Conservation (phyloP, 2,797 vertebrate genomes). For the Poeciliopsis infans region DNA sequence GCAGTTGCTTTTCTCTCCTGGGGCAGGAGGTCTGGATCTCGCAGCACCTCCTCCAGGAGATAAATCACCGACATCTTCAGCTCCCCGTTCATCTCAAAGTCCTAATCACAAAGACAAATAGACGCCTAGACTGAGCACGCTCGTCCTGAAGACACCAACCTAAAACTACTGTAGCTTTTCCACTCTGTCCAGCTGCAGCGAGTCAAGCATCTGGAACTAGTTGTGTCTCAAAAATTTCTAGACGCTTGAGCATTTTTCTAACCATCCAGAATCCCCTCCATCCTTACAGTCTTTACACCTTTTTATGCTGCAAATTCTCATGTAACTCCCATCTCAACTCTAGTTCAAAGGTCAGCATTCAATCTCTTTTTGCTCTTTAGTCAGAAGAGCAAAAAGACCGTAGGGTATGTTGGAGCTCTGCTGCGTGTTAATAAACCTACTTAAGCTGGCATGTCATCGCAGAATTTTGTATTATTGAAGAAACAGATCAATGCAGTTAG, state of each 20-base stretch:
- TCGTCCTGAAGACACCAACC: neutral
- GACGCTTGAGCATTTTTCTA: neutral
- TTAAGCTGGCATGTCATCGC: conserved; percentile 45
- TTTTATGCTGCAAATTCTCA: conserved; percentile 5
- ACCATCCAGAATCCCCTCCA: neutral
- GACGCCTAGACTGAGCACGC: neutral
- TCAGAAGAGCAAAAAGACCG: conserved; percentile 27
- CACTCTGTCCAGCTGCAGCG: neutral
- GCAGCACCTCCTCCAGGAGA: conserved; percentile 93
- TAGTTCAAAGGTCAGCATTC: conserved; percentile 65
- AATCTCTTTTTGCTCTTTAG: conserved; percentile 57
- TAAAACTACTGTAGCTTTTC: neutral
- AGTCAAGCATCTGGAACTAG: no score
- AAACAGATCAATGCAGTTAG: conserved; percentile 71
- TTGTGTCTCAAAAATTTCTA: neutral
- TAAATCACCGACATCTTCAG: conserved; percentile 93
- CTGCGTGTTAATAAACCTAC: conserved; percentile 48
- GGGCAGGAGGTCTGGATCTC: conserved; percentile 95
- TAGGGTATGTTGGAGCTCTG: conserved; percentile 14
- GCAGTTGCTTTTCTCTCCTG: conserved; percentile 97
- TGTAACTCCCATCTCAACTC: conserved; percentile 16
- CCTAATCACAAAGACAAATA: conserved; percentile 74
- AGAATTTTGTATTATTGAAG: conserved; percentile 55
- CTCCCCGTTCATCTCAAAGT: conserved; percentile 94
- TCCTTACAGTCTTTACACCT: neutral